Conservation (phyloP, 2,888 invertebrate genomes). For the Polyploca ridens region DNA sequence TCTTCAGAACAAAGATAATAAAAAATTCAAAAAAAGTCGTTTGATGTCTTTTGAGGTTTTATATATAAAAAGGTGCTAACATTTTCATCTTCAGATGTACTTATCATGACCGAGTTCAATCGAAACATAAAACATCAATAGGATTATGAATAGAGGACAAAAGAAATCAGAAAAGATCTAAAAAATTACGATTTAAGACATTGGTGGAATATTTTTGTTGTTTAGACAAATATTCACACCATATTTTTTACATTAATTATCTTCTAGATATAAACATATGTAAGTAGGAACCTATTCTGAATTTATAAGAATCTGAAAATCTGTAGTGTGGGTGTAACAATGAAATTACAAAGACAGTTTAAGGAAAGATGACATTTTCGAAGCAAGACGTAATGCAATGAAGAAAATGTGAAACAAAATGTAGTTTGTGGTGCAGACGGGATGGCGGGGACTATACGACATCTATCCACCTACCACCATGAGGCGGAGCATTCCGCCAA, state of each 20-base stretch:
- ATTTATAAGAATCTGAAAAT: not conserved
- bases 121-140: no score
- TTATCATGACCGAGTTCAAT: no score
- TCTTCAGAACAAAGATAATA: not conserved
- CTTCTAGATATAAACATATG: no score
- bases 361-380: slow-evolving; percentile 24
- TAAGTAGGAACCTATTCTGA: not conserved
- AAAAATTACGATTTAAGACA: no score
- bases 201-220: no score
- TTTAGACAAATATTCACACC: no score
- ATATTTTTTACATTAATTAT: no score
- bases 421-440: slow-evolving; percentile 42
- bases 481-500: slow-evolving; percentile 66
- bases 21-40: not conserved
- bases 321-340: not conserved
- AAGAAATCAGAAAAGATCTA: no score
- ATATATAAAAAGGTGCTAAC: not conserved
- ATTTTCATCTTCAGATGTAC: no score
- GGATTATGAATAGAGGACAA: no score
- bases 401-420: slow-evolving; percentile 30
- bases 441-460: slow-evolving; percentile 78
- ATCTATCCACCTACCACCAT: slow-evolving; percentile 73
- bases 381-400: not conserved
- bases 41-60: not conserved
- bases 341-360: not conserved